Evolutionary conservation across 2,113 vertebrate species (phyloP).

Genomic region (Atlantisia rogersi): DNA sequence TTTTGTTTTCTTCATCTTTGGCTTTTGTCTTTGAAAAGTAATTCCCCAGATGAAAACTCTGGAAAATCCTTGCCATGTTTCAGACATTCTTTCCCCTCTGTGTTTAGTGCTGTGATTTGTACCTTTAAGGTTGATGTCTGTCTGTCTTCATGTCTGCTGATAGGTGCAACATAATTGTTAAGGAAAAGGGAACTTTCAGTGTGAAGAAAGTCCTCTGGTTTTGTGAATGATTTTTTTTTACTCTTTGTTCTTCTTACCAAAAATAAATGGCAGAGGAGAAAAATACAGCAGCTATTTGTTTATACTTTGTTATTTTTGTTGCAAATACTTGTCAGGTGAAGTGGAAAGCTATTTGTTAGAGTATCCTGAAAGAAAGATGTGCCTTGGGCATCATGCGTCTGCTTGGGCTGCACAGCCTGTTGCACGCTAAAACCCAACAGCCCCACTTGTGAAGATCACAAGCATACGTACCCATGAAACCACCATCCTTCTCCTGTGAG

Average conservation of each 20-base stretch:
- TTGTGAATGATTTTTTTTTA: not conserved
- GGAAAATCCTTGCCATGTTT: not conserved
- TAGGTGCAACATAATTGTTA: not conserved
- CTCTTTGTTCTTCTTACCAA: not conserved
- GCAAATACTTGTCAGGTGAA: not conserved
- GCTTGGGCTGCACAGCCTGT: not conserved
- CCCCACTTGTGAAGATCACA: not conserved
- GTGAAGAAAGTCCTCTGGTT: not conserved
- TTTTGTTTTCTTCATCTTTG: constrained; percentile 1
- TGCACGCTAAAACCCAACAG: not conserved
- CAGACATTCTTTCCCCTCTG: not conserved
- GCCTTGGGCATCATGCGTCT: not conserved
- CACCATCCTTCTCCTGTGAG: not conserved
- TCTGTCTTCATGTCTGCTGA: not conserved
- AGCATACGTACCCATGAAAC: accelerated
- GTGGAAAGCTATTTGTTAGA: not conserved
- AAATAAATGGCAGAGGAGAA: not conserved
- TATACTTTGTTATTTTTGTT: not conserved
- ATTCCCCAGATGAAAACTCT: not conserved
- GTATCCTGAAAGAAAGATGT: not conserved
- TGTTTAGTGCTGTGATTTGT: constrained; percentile 4
- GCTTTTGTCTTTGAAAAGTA: not conserved
- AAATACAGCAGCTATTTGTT: not conserved
- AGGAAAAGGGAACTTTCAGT: not conserved
- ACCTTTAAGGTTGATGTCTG: not conserved